A percentile compares a stretch with the other conserved stretches of the same genome.
Conservation (phyloP, 2,888 invertebrate species). For the Latheticus oryzae region DNA sequence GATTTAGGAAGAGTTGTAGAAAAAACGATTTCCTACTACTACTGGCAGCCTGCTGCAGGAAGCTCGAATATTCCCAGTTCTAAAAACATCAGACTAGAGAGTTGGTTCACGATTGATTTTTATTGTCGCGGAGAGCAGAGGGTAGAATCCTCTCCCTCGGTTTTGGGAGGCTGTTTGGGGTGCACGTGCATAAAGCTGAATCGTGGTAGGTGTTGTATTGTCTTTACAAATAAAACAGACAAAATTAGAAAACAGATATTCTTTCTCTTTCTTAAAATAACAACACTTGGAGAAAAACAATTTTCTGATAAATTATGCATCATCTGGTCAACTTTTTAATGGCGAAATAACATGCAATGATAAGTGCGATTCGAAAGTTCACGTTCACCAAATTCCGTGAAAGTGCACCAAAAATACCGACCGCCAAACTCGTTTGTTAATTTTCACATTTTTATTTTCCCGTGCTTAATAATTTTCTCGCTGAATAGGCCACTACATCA, state of each 20-base stretch:
- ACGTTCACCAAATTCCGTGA: slow-evolving; percentile 25
- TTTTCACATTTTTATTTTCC: slow-evolving; percentile 1
- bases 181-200: slow-evolving; percentile 28
- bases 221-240: slow-evolving; percentile 23
- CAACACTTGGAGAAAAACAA: too few species aligned
- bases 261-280: too few species aligned
- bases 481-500: too few species aligned
- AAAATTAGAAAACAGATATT: too few species aligned
- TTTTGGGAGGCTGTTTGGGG: slow-evolving; percentile 19
- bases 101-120: slow-evolving; percentile 62
- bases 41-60: slow-evolving; percentile 48
- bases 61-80: slow-evolving; percentile 56
- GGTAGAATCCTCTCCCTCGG: slow-evolving; percentile 29
- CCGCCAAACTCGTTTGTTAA: slow-evolving; percentile 1
- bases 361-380: slow-evolving; percentile 16
- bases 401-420: slow-evolving; percentile 11
- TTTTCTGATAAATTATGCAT: too few species aligned
- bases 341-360: slow-evolving; percentile 6
- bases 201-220: slow-evolving; percentile 30
- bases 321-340: too few species aligned
- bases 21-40: slow-evolving; percentile 18
- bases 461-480: too few species aligned
- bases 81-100: slow-evolving; percentile 60
- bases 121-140: slow-evolving; percentile 54
- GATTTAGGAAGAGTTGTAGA: too few species aligned